Evolutionary conservation across 2,113 vertebrate species (phyloP).

Genomic region (Eurypyga helias): DNA sequence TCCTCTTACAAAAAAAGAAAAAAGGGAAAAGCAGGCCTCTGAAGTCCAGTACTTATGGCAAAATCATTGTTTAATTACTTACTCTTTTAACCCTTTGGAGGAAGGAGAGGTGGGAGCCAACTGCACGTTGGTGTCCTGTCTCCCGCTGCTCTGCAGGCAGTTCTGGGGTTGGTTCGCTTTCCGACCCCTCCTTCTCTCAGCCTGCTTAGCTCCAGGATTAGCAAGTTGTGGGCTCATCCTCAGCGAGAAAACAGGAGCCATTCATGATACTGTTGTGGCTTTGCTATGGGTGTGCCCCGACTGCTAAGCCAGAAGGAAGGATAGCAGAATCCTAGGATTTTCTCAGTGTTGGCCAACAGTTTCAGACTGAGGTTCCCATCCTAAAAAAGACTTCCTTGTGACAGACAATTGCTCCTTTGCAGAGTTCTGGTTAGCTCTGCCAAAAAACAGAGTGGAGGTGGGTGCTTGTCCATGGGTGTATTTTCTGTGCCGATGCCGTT

Average conservation of each 20-base stretch:
- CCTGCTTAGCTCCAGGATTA: background rate
- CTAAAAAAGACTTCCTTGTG: background rate
- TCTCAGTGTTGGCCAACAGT: background rate
- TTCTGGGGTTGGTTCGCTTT: background rate
- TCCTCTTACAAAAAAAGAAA: background rate
- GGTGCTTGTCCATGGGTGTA: background rate
- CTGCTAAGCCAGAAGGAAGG: background rate
- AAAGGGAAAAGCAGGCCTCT: conserved; percentile 65
- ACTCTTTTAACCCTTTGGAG: conserved; percentile 60
- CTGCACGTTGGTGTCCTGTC: background rate
- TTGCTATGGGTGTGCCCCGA: fast-evolving
- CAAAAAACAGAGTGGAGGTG: background rate
- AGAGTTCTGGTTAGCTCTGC: background rate
- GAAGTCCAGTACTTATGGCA: conserved; percentile 74
- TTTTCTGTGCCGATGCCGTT: background rate
- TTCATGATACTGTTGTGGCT: fast-evolving
- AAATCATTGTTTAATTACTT: conserved; percentile 76
- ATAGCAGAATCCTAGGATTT: background rate
- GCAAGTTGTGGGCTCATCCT: background rate
- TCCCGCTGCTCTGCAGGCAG: background rate
- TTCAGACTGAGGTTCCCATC: too few species aligned
- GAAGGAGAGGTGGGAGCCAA: background rate
- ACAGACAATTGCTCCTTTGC: background rate
- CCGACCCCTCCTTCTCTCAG: background rate
- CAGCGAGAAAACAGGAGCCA: fast-evolving